Base-by-base conservation (phyloP, 2,797 vertebrate genomes). In the Megalops cyprinoides region DNA sequence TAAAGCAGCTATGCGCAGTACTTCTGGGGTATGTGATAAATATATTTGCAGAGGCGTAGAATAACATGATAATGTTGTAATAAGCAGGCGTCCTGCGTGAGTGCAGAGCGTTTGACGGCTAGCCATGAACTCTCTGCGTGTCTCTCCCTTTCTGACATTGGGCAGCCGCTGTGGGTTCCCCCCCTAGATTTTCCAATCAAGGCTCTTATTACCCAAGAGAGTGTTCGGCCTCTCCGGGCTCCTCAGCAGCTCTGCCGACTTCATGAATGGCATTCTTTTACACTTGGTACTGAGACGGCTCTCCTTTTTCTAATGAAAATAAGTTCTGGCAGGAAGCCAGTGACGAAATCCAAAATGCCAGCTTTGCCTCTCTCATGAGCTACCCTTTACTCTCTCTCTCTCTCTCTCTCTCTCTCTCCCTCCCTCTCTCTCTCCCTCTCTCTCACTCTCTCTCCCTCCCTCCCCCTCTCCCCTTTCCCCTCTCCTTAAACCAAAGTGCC, bases 401-500 rank as follows among this genome's bases (percentile, higher is more conserved):
- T 81, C 77, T 48, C 42, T 67, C 53, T 39, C 55, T 48, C 39
- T 49, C 51, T 28, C 77, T n/a, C 65, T 42, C 58, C 49, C 56
- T 77, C 60, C 15, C 10, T 79, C 48, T 7, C 7, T 88, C 84
- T 85, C 85, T 88, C 39, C 87, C 82, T 80, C 85, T 90, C 84
- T 87, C 83, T 86, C 78, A 89, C 84, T 85, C 84, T 86, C 84
- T 89, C 86, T 93, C 92, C 89, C 86, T 90, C 81, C 91, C 86
- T 89, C 86, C 87, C 89, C 87, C 88, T 86, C 88, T 84, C 90
- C 89, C 83, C 87, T 87, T 88, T 69, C 69, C 34, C 42, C 9
- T 9, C 62, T 62, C 67, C 85, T 83, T 94, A 92, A 90, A 92
- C 87, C 87, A 82, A 80, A 28, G 23, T 74, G 65, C 88, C 88